These are phyloP conservation scores for Mionectes macconnelli DNA, from an alignment of 2,113 vertebrate species.

Conservation along the genomic window DNA sequence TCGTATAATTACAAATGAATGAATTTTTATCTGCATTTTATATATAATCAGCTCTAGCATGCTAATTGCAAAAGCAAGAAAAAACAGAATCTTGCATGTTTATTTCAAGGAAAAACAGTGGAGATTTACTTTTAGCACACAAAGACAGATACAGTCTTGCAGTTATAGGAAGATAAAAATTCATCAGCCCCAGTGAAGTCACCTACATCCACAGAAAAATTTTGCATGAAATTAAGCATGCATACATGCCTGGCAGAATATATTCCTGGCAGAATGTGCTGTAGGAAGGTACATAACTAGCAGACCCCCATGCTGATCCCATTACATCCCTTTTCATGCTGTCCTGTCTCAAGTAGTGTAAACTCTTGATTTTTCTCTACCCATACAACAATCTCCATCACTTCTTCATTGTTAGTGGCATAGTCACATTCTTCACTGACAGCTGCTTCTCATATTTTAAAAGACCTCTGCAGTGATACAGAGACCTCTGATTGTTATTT, in stretches of 20 bases:
- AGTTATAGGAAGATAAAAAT: not conserved
- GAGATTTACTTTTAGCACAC: not conserved
- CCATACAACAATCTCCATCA: not conserved
- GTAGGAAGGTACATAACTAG: not conserved
- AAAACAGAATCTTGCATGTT: constrained; percentile 10
- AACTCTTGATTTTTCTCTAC: not conserved
- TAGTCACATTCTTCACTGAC: not conserved
- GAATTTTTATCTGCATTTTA: constrained; percentile 45
- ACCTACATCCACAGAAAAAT: not conserved
- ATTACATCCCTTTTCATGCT: not conserved
- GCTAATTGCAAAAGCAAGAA: not conserved
- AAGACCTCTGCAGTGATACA: not conserved
- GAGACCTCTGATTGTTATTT: not conserved
- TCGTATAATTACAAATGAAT: constrained; percentile 65
- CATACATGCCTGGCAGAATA: not conserved
- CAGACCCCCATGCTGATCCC: not conserved
- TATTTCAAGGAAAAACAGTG: not conserved
- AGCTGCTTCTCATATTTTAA: not conserved
- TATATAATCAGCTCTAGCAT: constrained; percentile 39
- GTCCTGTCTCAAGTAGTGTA: not conserved
- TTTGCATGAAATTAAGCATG: not conserved
- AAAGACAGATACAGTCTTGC: not conserved
- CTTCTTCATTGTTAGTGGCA: not conserved
- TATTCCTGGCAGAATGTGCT: not conserved
- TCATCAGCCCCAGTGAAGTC: not conserved